These are phyloP conservation scores for Anguilla pacifica DNA, from an alignment of 2,797 vertebrate species.

Conservation along the genomic window DNA sequence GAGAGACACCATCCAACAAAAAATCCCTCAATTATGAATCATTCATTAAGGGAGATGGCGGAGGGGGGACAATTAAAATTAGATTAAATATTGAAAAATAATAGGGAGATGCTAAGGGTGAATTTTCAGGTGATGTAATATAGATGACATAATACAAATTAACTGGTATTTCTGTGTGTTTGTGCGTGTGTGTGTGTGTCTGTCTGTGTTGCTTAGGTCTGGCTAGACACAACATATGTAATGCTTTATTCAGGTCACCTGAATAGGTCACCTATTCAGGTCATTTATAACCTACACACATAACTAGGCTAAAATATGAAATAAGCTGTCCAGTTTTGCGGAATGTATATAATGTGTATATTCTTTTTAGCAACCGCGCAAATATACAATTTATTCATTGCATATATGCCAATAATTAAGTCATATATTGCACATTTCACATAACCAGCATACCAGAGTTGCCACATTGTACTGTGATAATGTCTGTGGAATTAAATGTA, in stretches of 20 bases:
- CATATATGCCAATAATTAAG: not conserved
- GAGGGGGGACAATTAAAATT: conserved; percentile 53
- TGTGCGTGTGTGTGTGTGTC: too few relatives aligned
- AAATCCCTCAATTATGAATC: conserved; percentile 37
- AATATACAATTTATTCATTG: not conserved
- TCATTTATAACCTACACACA: too few relatives aligned
- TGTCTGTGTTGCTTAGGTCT: too few relatives aligned
- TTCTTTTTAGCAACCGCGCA: not conserved
- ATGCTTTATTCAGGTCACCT: too few relatives aligned
- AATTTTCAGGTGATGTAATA: conserved; percentile 18
- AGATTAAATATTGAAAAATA: conserved; percentile 54
- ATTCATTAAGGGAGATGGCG: conserved; percentile 31
- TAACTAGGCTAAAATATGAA: too few relatives aligned
- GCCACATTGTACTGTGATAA: not conserved
- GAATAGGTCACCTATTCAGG: too few relatives aligned
- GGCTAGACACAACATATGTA: too few relatives aligned
- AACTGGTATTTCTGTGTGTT: not conserved
- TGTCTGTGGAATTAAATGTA: not conserved
- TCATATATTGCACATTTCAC: not conserved
- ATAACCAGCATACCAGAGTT: not conserved
- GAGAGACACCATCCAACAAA: conserved; percentile 40
- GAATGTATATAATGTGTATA: too few relatives aligned
- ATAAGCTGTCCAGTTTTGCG: too few relatives aligned
- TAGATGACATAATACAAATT: conserved; percentile 1
- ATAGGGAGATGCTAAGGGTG: conserved; percentile 26